Percentiles rank a stretch among this genome's conserved stretches.
phyloP scores from a whole-genome alignment of 2,888 invertebrate species.

The Amblyjoppa proteus region DNA sequence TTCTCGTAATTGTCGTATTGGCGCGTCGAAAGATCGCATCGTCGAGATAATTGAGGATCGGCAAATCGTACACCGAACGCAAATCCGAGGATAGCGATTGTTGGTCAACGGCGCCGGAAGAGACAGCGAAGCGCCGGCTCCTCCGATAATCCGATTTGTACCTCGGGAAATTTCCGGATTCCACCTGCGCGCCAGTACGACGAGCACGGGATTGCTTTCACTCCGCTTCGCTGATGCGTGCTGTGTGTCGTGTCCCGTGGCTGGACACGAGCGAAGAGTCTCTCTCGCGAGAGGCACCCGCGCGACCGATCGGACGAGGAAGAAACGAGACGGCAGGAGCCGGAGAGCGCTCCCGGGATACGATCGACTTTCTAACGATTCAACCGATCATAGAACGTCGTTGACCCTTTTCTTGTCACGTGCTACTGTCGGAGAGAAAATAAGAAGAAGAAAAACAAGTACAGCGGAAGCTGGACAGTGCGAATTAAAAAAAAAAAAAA shows the following conservation, averaged over 20 bases:
- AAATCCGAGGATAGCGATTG: background rate
- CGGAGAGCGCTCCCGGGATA: slow-evolving; percentile 17
- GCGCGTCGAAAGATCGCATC: background rate
- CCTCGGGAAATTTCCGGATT: slow-evolving; percentile 70
- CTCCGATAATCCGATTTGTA: background rate
- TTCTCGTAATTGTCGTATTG: background rate
- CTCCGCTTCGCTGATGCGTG: slow-evolving; percentile 57
- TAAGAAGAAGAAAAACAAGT: background rate
- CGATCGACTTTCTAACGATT: slow-evolving; percentile 63
- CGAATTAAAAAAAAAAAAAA: background rate
- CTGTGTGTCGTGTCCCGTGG: slow-evolving; percentile 19
- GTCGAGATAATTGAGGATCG: background rate
- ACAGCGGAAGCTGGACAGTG: no score
- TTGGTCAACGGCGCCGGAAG: background rate
- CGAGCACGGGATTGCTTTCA: slow-evolving; percentile 68
- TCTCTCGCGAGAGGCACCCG: background rate
- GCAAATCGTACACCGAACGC: background rate
- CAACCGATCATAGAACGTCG: slow-evolving; percentile 21
- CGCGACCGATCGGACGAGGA: slow-evolving; percentile 22
- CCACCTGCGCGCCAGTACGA: slow-evolving; percentile 44
- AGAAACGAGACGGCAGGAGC: background rate
- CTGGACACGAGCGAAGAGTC: slow-evolving; percentile 53
- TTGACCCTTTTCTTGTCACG: slow-evolving; percentile 44
- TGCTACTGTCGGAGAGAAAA: slow-evolving; percentile 18
- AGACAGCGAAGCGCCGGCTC: background rate